Evolutionary conservation across 92 coral and sea anemone species (phyloP), one percentile per base, ranked within the genome.

Genomic region (Palythoa caribaeorum): DNA sequence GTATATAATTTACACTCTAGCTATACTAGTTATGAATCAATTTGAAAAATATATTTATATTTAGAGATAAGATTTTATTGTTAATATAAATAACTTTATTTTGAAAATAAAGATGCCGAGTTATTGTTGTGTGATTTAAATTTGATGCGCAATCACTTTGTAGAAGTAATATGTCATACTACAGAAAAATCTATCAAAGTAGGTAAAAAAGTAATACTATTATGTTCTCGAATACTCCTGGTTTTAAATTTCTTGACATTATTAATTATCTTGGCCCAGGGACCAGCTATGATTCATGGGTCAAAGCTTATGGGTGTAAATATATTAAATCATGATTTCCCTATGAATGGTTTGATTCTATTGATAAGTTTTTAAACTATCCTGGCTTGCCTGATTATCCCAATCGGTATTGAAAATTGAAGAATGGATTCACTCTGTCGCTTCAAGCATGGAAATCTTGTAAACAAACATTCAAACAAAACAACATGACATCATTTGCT

Each of bases 61-160:
- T n/a, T n/a, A n/a, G n/a, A n/a, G n/a, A n/a, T n/a, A n/a, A n/a
- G n/a, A n/a, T n/a, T n/a, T n/a, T n/a, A n/a, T n/a, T n/a, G n/a
- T n/a, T n/a, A n/a, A n/a, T n/a, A n/a, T n/a, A n/a, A n/a, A n/a
- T n/a, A n/a, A n/a, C n/a, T n/a, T n/a, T n/a, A n/a, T n/a, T n/a
- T n/a, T n/a, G n/a, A n/a, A n/a, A n/a, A n/a, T n/a, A n/a, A n/a
- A n/a, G n/a, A n/a, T n/a, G n/a, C n/a, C n/a, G n/a, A n/a, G n/a
- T n/a, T n/a, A n/a, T n/a, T n/a, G n/a, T n/a, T n/a, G 16, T 83
- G 69, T 73, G 87, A 83, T 47, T 50, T 54, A 20, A 50, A 52
- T 60, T 36, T 60, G 15, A 88, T 70, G 16, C 68, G 48, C 52
- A 53, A 80, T 5, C 35, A 80, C 19, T 80, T 88, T 15, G 87